Base-by-base conservation (phyloP, 2,888 invertebrate species). In the Noctua janthina region DNA sequence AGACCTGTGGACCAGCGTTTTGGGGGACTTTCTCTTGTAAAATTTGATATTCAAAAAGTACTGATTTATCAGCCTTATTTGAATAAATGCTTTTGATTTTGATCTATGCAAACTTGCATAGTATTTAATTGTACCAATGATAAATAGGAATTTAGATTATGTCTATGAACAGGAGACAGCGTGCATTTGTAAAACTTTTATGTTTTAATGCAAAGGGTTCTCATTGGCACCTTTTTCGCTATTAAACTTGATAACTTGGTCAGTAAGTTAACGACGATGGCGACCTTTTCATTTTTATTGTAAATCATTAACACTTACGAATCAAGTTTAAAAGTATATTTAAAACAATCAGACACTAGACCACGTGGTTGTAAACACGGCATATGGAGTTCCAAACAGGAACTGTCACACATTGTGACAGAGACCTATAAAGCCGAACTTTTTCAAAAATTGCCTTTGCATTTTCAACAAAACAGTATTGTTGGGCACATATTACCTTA, bases 121-220 rank as follows among this genome's bases (percentile, higher is more conserved):
- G 49, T 59, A 4, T 73, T 20, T 39, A 51, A 62, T 76, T 76
- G 17, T 64, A 17, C 29, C 23, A 79, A 51, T 54, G 35, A 2
- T 39, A n/a, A 39, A 66, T 78, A 17, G 23, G 29, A 1, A 54
- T 68, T 78, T 39, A 59, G 6, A 56, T 68, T 23, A 73, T 82
- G 64, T 17, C 54, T 29, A 13, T 35, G 13, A 2, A 8, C 6
- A 62, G 10, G 43, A 43, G 20, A 8, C 43, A 64, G 23, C 23
- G 3, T 20, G 17, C 23, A 49, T 29, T 70, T 62, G 43, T 71
- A 64, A 71, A 71, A 69, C 15, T 17, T 5, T 2, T 23, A 3
- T 72, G 6, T 72, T 4, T 35, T 3, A 46, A 70, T 39, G 56
- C 3, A 49, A 70, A n/a, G 15, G 23, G 29, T 54, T 29, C 23